phyloP scores from a whole-genome alignment of 2,888 invertebrate genomes.

The Pollenia labialis region DNA sequence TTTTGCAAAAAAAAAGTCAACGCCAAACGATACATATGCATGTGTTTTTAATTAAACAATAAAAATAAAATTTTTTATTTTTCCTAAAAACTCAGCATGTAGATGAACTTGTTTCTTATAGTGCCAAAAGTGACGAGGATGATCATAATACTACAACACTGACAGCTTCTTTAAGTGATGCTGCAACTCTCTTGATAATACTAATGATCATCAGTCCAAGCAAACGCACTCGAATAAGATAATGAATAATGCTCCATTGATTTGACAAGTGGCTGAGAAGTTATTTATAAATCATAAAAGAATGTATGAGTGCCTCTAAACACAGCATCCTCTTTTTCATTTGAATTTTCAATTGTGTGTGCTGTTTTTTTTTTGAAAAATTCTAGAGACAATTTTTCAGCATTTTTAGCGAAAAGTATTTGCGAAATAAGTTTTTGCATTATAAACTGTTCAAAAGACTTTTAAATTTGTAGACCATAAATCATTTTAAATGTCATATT shows the following conservation, averaged over 20 bases:
- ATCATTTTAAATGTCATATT: conserved; percentile 65
- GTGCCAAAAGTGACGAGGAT: conserved; percentile 59
- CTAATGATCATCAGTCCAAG: conserved; percentile 38
- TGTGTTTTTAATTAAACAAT: conserved; percentile 56
- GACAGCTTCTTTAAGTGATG: not conserved
- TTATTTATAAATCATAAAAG: conserved; percentile 71
- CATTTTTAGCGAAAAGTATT: not conserved
- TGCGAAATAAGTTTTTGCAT: conserved; percentile 6
- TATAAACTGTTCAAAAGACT: conserved; percentile 46
- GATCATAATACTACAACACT: conserved; percentile 21
- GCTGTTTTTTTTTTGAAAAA: not conserved
- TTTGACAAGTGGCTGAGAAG: conserved; percentile 74
- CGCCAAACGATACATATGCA: conserved; percentile 1
- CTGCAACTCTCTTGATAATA: conserved; percentile 11
- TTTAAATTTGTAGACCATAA: conserved; percentile 53
- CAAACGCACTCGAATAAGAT: not conserved
- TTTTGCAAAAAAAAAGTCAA: not conserved
- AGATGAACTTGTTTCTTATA: conserved; percentile 62
- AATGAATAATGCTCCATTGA: conserved; percentile 53
- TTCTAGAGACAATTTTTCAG: not conserved
- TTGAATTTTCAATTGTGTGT: conserved; percentile 45
- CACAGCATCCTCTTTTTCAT: not conserved
- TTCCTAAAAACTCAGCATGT: conserved; percentile 7
- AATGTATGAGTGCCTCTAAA: conserved; percentile 10
- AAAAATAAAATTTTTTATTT: conserved; percentile 52